phyloP scores from a whole-genome alignment of 2,113 vertebrate genomes.

The Cathartes aura region DNA sequence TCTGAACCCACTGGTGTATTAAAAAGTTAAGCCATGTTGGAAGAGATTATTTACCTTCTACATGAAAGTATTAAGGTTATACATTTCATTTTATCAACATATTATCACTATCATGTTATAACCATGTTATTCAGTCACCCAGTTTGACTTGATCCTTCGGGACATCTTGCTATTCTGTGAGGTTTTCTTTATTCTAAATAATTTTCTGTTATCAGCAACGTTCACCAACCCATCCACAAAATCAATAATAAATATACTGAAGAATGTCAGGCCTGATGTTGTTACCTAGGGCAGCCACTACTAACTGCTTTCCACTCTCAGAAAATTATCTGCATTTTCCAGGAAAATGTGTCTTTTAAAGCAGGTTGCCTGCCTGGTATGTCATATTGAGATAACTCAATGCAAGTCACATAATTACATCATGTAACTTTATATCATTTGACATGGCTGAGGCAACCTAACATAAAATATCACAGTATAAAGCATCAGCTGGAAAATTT shows the following conservation, averaged over 20 bases:
- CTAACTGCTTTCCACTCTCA: not conserved
- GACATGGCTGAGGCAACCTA: slow-evolving; percentile 59
- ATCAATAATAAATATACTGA: slow-evolving; percentile 54
- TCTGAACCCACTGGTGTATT: not conserved
- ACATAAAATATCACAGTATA: slow-evolving; percentile 65
- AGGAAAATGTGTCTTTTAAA: not conserved
- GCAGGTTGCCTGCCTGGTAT: slow-evolving; percentile 33
- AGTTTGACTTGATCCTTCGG: not conserved
- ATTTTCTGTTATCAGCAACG: slow-evolving; percentile 11
- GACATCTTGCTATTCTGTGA: not conserved
- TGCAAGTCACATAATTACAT: slow-evolving; percentile 49
- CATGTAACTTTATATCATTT: slow-evolving; percentile 62
- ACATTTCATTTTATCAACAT: not conserved
- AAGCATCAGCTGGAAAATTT: slow-evolving; percentile 70
- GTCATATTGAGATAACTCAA: slow-evolving; percentile 60
- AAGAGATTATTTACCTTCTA: not conserved
- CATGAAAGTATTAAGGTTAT: not conserved
- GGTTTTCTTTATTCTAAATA: not conserved
- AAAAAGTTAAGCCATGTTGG: not conserved
- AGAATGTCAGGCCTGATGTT: not conserved
- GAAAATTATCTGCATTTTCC: slow-evolving; percentile 57
- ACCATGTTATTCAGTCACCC: not conserved
- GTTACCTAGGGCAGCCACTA: slow-evolving; percentile 3
- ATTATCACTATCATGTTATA: not conserved
- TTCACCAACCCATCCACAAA: not conserved